Evolutionary conservation across 2,797 vertebrate species (phyloP).

Genomic region (Onychomys leucogaster): DNA sequence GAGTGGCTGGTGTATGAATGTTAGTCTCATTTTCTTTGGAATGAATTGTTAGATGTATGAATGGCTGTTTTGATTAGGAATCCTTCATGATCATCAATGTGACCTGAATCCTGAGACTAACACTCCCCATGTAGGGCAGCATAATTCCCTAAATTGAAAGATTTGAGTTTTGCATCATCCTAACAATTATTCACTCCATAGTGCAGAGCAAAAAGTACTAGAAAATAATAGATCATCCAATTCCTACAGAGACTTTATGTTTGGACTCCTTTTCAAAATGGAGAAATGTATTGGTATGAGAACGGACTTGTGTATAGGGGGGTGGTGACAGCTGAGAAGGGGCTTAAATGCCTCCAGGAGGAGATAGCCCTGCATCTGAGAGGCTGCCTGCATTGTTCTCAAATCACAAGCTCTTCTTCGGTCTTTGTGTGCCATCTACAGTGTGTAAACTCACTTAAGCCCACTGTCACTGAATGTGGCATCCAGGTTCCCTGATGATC

Average conservation of each 20-base stretch:
- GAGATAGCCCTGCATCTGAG: not conserved
- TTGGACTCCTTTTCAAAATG: not conserved
- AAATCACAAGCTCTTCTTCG: not conserved
- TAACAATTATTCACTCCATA: not conserved
- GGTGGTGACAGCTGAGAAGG: not conserved
- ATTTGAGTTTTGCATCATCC: not conserved
- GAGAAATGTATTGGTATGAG: not conserved
- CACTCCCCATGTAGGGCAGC: not conserved
- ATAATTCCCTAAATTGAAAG: not conserved
- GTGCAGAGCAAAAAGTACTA: not conserved
- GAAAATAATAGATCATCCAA: not conserved
- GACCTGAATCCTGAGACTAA: not conserved
- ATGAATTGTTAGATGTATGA: not conserved
- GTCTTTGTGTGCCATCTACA: not conserved
- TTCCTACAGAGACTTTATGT: not conserved
- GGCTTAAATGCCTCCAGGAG: not conserved
- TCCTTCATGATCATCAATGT: not conserved
- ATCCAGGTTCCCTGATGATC: not conserved
- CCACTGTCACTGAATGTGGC: not conserved
- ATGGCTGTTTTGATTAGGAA: not conserved
- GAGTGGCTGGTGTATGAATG: not conserved
- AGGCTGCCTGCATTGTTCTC: not conserved
- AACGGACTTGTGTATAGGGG: not conserved
- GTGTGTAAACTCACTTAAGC: not conserved
- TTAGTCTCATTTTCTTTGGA: not conserved